Base-by-base conservation (phyloP, 1,140 invertebrate genomes). In the Aphelenchoides besseyi region DNA sequence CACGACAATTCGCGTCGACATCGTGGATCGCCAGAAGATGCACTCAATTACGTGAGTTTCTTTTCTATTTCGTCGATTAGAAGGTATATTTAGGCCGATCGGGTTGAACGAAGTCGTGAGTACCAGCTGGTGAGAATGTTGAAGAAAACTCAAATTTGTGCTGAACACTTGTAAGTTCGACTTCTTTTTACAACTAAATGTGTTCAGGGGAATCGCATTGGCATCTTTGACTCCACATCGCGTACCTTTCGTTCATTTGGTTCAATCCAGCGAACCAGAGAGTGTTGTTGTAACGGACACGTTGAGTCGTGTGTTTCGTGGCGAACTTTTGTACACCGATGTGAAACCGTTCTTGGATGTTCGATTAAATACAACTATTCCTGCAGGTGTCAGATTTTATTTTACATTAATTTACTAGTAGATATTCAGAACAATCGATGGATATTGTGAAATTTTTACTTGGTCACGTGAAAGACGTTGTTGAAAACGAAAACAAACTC, bases 141-240 rank as follows among this genome's bases (percentile, higher is more conserved):
- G 12, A 66, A 66, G 32, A 36, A 33, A 33, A 12, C 12, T 16
- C 30, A 18, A 1, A 12, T 66, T 2, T 16, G 28, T 32, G 63
- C 63, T 28, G 63, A 66, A 30, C 63, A 66, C 36, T 53, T 66
- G 32, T n/a, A n/a, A n/a, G n/a, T n/a, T n/a, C n/a, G n/a, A n/a
- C n/a, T n/a, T n/a, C n/a, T 2, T 52, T 23, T 52, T 52, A 16
- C 2, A 2, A n/a, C 2, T 52, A n/a, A n/a, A 52, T 16, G n/a
- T n/a, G n/a, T n/a, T n/a, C n/a, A n/a, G n/a, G n/a, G 63, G 63
- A 23, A 66, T 66, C 36, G 63, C 26, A 16, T 30, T 66, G 16
- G 32, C 36, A 18, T 36, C 32, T 3, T 37, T 66, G 41, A 36
- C 63, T 8, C 63, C 33, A 63, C 63, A 66, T 53, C 63, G 63